A percentile compares a stretch with the other conserved stretches of the same genome.
Conservation (phyloP, 1,140 invertebrate genomes). For the Cydia strobilella region DNA sequence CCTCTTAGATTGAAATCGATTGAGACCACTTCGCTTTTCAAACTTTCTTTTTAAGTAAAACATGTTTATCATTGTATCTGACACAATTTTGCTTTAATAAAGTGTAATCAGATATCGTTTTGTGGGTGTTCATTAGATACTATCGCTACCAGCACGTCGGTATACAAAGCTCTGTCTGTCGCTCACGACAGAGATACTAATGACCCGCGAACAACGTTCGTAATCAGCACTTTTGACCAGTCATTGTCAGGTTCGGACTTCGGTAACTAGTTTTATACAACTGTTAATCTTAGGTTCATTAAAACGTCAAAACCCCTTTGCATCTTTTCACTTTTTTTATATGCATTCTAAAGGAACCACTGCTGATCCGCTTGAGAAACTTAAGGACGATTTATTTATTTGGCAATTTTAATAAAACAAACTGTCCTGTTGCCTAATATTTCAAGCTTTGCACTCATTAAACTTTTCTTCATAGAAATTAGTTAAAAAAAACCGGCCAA, state of each 20-base stretch:
- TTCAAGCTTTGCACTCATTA: not conserved
- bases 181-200: conserved; percentile 27
- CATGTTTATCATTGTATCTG: conserved; percentile 26
- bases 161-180: conserved; percentile 1
- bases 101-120: conserved; percentile 28
- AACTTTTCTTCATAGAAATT: not conserved
- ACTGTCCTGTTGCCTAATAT: too few species aligned
- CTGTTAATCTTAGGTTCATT: too few species aligned
- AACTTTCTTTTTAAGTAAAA: conserved; percentile 29
- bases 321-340: too few species aligned
- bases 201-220: conserved; percentile 22
- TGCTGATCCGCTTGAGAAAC: too few species aligned
- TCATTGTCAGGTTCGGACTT: not conserved
- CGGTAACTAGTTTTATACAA: not conserved
- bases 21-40: not conserved
- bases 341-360: too few species aligned
- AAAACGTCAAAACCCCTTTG: too few species aligned
- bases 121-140: conserved; percentile 30
- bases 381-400: too few species aligned
- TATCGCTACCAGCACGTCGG: not conserved
- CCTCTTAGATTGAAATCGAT: conserved; percentile 1
- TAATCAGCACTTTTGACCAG: conserved; percentile 13
- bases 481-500: not conserved
- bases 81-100: conserved; percentile 25
- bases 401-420: too few species aligned